These are phyloP conservation scores for Alsophila aescularia DNA, from an alignment of 2,888 invertebrate genomes.

Conservation along the genomic window DNA sequence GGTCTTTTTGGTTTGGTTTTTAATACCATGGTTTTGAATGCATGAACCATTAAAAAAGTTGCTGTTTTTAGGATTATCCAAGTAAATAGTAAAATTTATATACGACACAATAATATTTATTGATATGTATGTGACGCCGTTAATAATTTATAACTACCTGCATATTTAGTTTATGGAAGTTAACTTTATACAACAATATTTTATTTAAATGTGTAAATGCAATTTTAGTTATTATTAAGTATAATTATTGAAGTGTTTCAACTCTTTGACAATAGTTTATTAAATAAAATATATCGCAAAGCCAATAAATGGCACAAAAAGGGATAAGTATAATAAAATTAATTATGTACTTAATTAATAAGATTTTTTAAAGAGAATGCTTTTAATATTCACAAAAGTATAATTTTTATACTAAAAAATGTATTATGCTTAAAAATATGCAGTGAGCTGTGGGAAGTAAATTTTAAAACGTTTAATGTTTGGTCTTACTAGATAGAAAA, in stretches of 20 bases:
- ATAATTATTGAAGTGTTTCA: conserved; percentile 47
- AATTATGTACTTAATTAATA: conserved; percentile 17
- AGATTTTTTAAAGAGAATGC: conserved; percentile 36
- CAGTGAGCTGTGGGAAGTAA: conserved; percentile 12
- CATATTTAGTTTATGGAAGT: not conserved
- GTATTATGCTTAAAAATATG: conserved; percentile 32
- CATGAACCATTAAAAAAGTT: too few relatives aligned
- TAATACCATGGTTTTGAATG: too few relatives aligned
- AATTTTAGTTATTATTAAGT: conserved; percentile 32
- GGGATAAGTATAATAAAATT: conserved; percentile 15
- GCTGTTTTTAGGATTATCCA: too few relatives aligned
- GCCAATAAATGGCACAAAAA: conserved; percentile 38
- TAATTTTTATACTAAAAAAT: conserved; percentile 38
- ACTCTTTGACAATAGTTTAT: conserved; percentile 59
- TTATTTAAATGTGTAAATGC: conserved; percentile 47
- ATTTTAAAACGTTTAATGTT: conserved; percentile 21
- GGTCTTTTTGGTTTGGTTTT: too few relatives aligned
- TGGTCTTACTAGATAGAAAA: conserved; percentile 29
- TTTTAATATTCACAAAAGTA: conserved; percentile 34
- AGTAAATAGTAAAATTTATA: not conserved
- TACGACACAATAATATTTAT: too few relatives aligned
- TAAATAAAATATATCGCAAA: conserved; percentile 35
- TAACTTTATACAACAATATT: conserved; percentile 39
- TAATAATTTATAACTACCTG: not conserved
- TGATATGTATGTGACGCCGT: not conserved